phyloP scores from a whole-genome alignment of 92 coral and sea anemone species.

The Phymanthus crucifer region DNA sequence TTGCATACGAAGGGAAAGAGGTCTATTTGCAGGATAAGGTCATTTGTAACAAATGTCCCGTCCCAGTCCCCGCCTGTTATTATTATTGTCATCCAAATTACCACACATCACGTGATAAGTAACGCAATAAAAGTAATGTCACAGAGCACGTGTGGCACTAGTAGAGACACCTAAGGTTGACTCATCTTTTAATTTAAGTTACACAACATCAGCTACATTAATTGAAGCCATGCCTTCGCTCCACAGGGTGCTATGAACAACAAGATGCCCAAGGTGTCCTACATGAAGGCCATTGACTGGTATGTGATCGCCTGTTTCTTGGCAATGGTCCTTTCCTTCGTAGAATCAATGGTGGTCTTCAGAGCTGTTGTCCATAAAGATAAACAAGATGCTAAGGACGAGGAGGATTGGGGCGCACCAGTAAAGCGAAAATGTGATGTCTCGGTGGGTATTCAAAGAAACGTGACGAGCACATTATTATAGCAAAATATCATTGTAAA shows the following conservation, averaged over 20 bases:
- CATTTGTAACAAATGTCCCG: no score
- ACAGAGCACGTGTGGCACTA: no score
- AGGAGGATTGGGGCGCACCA: conserved; percentile 44
- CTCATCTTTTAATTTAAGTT: no score
- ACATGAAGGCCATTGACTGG: conserved; percentile 58
- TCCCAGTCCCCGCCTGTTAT: no score
- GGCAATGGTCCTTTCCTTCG: conserved; percentile 50
- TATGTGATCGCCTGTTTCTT: conserved; percentile 46
- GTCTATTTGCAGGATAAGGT: no score
- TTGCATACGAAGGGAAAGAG: no score
- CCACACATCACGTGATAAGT: no score
- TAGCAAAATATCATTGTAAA: no score
- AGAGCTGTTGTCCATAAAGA: conserved; percentile 29
- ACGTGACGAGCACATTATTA: not conserved
- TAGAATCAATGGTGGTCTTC: conserved; percentile 48
- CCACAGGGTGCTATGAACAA: conserved; percentile 50
- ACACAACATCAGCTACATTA: not conserved
- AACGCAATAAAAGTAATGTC: no score
- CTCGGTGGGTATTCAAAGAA: conserved; percentile 16
- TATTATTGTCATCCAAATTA: no score
- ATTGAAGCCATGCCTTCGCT: not conserved
- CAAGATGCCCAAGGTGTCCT: conserved; percentile 52
- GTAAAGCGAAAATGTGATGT: conserved; percentile 7
- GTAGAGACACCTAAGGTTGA: no score
- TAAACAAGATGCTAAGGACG: conserved; percentile 28